phyloP scores from a whole-genome alignment of 2,888 invertebrate species.

The Cordilura impudica region DNA sequence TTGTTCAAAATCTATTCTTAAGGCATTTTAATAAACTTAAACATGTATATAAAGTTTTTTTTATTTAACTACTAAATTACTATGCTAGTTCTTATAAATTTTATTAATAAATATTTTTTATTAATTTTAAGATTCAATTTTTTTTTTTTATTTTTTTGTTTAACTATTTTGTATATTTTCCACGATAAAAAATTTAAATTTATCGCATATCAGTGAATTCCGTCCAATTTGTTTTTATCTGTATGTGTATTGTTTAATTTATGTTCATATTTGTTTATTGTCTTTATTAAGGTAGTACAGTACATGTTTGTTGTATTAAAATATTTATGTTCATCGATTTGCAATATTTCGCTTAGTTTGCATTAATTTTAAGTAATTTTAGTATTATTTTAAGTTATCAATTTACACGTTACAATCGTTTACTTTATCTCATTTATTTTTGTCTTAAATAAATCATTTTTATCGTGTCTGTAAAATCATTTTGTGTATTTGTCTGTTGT shows the following conservation, averaged over 20 bases:
- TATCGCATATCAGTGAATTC: constrained; percentile 72
- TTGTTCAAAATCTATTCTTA: constrained; percentile 26
- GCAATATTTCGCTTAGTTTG: background rate
- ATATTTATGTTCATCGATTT: constrained; percentile 2
- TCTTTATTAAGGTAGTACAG: constrained; percentile 6
- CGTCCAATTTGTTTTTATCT: constrained; percentile 73
- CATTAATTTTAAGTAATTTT: background rate
- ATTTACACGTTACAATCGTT: background rate
- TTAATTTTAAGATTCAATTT: background rate
- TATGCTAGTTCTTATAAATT: background rate
- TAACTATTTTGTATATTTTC: constrained; percentile 38
- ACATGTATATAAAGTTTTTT: constrained; percentile 38
- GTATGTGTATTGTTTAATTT: constrained; percentile 59
- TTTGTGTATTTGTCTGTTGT: constrained; percentile 29
- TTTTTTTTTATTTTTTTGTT: constrained; percentile 15
- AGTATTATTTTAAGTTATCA: constrained; percentile 8
- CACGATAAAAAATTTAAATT: constrained; percentile 29
- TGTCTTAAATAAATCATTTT: constrained; percentile 41
- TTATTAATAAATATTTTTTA: background rate
- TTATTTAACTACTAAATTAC: background rate
- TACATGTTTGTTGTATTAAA: constrained; percentile 1
- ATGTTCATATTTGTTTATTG: constrained; percentile 40
- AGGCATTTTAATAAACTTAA: background rate
- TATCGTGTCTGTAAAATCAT: constrained; percentile 12
- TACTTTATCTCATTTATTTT: background rate